Base-by-base conservation (phyloP, 2,888 invertebrate species). In the Agrilus mali region DNA sequence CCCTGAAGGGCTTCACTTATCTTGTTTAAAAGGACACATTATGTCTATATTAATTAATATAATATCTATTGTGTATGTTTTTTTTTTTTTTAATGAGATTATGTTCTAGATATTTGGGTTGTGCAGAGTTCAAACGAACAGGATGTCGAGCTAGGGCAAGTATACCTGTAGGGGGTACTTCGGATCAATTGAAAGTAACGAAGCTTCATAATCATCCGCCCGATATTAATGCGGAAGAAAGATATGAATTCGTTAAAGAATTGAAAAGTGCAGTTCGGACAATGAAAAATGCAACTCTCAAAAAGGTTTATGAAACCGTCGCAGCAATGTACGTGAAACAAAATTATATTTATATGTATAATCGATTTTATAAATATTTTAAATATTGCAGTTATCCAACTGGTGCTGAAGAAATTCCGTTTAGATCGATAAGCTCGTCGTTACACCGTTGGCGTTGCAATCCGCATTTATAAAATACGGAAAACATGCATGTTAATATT, bases 131-230 rank as follows among this genome's bases (percentile, higher is more conserved):
- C 43, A 59, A 56, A 53, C 55, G 53, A 44, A 50, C 53, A 2
- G 59, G 60, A 42, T 62, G 62, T 46, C 53, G 57, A 33, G 60
- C 57, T 15, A 52, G 62, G 47, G 62, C 61, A 15, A 58, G 55
- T 3, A 47, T 61, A n/a, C 60, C 62, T 8, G 48, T 61, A 38
- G 50, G 51, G 33, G 59, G 56, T 22, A 44, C 48, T 27, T 40
- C 57, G 38, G 47, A 52, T 20, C 47, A 55, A 40, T 47, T 62
- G 38, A 55, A 51, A 51, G 44, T 60, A 41, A 61, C 60, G 4
- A 55, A 59, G 48, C 54, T 53, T 10, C 61, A 63, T 45, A 63
- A 63, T 48, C 62, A 63, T 47, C 59, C 59, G 2, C 61, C 60
- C 1, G 61, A 63, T 50, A 40, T 51, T 8, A 57, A 55, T 40